These are phyloP conservation scores for Heliconius ethilla DNA, from an alignment of 2,888 invertebrate species.

Conservation along the genomic window DNA sequence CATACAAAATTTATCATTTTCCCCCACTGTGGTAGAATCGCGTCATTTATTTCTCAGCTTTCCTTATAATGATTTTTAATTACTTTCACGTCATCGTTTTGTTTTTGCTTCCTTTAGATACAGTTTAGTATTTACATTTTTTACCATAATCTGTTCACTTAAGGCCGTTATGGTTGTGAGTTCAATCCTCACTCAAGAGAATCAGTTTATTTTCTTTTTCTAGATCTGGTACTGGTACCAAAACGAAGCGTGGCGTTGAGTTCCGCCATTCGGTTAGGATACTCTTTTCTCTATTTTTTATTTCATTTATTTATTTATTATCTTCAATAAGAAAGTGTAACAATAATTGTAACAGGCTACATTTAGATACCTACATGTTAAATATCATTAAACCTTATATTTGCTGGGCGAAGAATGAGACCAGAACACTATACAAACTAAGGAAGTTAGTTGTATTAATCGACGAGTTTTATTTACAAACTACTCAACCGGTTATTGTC, in stretches of 20 bases:
- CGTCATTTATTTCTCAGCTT: not conserved
- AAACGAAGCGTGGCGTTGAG: no score
- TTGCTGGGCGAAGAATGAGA: slow-evolving; percentile 9
- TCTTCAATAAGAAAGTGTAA: no score
- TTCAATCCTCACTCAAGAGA: no score
- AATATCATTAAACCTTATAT: not conserved
- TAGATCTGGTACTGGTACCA: no score
- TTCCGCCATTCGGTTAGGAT: no score
- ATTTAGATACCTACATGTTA: not conserved
- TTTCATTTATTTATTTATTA: no score
- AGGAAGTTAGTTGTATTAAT: slow-evolving; percentile 15
- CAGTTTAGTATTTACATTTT: no score
- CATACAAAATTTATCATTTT: not conserved
- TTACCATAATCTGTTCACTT: no score
- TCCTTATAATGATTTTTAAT: not conserved
- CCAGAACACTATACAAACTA: not conserved
- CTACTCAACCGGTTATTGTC: not conserved
- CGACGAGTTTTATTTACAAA: slow-evolving; percentile 5
- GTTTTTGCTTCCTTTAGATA: not conserved
- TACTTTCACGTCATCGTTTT: not conserved
- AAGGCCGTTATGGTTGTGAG: no score
- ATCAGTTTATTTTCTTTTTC: no score
- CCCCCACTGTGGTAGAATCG: not conserved
- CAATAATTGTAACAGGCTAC: no score
- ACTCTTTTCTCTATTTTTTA: no score